These are phyloP conservation scores for Drosophila picticornis DNA, from an alignment of 2,888 invertebrate genomes.

Conservation along the genomic window DNA sequence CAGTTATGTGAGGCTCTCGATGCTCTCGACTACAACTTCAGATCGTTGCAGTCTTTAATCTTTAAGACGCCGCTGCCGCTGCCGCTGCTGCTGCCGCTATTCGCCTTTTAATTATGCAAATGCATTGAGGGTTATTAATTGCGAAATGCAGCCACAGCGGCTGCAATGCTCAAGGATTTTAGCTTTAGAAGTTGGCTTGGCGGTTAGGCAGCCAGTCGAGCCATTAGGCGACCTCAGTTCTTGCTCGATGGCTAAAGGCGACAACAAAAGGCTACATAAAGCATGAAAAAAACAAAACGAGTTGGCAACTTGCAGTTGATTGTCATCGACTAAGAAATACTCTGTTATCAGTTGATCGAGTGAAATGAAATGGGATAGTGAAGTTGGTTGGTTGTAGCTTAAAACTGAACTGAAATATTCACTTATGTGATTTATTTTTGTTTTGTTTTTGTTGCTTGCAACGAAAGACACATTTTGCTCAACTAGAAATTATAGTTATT, in stretches of 20 bases:
- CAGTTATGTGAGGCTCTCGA: conserved; percentile 41
- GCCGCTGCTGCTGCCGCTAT: not conserved
- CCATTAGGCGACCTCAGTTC: conserved; percentile 61
- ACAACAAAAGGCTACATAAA: conserved; percentile 45
- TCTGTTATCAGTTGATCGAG: not conserved
- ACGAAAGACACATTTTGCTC: not conserved
- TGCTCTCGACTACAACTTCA: not conserved
- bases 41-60: conserved; percentile 47
- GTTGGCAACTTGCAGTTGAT: not conserved
- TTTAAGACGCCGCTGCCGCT: conserved; percentile 46
- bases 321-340: not conserved
- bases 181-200: conserved; percentile 42
- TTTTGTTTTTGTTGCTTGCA: not conserved
- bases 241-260: conserved; percentile 29
- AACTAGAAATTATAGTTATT: not conserved
- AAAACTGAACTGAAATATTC: not conserved
- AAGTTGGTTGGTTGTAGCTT: not conserved
- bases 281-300: conserved; percentile 1
- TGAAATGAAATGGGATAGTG: not conserved
- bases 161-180: conserved; percentile 37
- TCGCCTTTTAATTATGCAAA: conserved; percentile 78
- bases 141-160: conserved; percentile 48
- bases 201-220: conserved; percentile 52
- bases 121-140: conserved; percentile 74
- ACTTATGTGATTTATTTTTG: not conserved